Evolutionary conservation across 2,888 invertebrate species (phyloP).

Genomic region (Hirtodrosophila confusa): DNA sequence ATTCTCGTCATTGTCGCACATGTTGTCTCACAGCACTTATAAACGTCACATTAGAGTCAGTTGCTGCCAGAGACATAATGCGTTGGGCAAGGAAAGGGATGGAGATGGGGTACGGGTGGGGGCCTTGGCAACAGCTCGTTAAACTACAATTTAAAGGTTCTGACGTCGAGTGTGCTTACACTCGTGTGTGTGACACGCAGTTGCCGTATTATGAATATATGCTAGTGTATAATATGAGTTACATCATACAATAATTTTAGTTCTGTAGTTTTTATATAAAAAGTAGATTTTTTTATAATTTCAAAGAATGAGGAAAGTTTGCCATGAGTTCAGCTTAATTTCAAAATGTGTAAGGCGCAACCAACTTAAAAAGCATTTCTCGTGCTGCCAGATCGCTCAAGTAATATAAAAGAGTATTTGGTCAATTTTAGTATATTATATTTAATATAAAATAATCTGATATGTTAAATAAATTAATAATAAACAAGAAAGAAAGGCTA

Average conservation of each 20-base stretch:
- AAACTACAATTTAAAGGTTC: constrained; percentile 59
- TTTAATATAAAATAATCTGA: too few relatives aligned
- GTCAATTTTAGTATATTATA: too few relatives aligned
- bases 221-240: constrained; percentile 30
- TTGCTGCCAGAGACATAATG: constrained; percentile 39
- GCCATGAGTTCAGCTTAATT: too few relatives aligned
- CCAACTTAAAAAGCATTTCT: background rate
- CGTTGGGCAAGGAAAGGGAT: constrained; percentile 1
- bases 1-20: constrained; percentile 69
- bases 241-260: background rate
- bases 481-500: too few relatives aligned
- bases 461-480: too few relatives aligned
- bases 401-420: too few relatives aligned
- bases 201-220: constrained; percentile 41
- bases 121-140: constrained; percentile 62
- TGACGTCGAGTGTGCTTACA: constrained; percentile 44
- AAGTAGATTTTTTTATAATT: too few relatives aligned
- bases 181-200: constrained; percentile 40
- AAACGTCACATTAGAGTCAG: constrained; percentile 76
- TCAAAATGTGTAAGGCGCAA: too few relatives aligned
- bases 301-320: too few relatives aligned
- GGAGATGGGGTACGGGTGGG: background rate
- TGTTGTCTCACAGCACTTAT: constrained; percentile 69
- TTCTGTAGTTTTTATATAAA: too few relatives aligned
- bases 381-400: too few relatives aligned